phyloP scores from a whole-genome alignment of 2,888 invertebrate species.

The Lacanobia oleracea region DNA sequence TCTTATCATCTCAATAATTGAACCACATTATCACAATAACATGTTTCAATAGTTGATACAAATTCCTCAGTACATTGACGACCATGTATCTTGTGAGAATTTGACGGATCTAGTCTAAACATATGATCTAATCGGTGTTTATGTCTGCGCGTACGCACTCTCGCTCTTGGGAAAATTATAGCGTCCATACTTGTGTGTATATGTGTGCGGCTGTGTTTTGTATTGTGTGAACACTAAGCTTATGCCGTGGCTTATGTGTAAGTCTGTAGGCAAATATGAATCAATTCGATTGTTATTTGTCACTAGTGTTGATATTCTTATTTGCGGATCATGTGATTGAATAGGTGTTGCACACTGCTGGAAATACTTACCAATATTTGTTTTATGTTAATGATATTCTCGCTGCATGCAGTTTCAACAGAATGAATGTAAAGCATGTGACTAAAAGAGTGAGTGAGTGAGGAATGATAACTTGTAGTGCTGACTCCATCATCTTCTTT shows the following conservation, averaged over 20 bases:
- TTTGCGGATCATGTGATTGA: conserved; percentile 24
- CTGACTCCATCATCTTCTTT: too few relatives aligned
- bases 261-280: conserved; percentile 31
- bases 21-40: not conserved
- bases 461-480: too few relatives aligned
- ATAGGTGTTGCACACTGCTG: not conserved
- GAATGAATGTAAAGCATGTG: too few relatives aligned
- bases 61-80: conserved; percentile 26
- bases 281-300: conserved; percentile 15
- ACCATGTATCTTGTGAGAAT: conserved; percentile 21
- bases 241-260: too few relatives aligned
- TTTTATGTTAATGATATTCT: too few relatives aligned
- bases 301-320: conserved; percentile 15
- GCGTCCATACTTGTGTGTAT: not conserved
- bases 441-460: too few relatives aligned
- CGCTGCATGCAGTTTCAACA: too few relatives aligned
- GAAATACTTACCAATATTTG: too few relatives aligned
- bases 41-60: conserved; percentile 5
- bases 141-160: conserved; percentile 39
- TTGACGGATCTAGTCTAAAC: conserved; percentile 54
- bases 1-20: not conserved
- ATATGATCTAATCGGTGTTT: conserved; percentile 38
- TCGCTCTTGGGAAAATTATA: conserved; percentile 23
- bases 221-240: not conserved
- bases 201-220: not conserved